Base-by-base conservation (phyloP, 2,797 vertebrate species). In the Paratrypauchen microcephalus region DNA sequence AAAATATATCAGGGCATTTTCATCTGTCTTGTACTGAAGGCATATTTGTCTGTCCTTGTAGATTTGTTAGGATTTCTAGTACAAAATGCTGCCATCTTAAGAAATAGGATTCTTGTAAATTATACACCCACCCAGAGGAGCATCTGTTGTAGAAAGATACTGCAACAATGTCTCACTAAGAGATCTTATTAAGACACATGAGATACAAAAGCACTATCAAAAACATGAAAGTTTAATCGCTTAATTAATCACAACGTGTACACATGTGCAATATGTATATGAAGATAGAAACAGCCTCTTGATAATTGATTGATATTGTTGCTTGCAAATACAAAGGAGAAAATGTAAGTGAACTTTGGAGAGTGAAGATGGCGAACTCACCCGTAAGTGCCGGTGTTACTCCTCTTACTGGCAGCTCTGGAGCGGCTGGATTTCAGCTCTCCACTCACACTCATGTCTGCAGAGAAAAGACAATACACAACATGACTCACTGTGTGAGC, bases 391-490 rank as follows among this genome's bases (percentile, higher is more conserved):
- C 88, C 87, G 73, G 83, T 92, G 89, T 88, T 89, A 74, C 91
- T 83, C 83, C 93, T 91, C 89, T 94, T 94, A 70, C 85, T 92
- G 5, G 86, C 84, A 76, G 87, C 88, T 87, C 90, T 92, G 81
- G 92, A 89, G 75, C 92, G 92, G 79, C 89, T 87, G 70, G 93
- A 90, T 85, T 94, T 94, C 87, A 94, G 82, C 78, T 94, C 93
- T 84, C 92, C 93, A 81, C 91, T 94, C 93, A 94, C 94, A 88
- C 83, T 94, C 87, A 86, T 92, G 88, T 94, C 93, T 94, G 91
- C 72, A 75, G 41, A 58, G 76, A 86, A 84, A 73, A 86, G 39
- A 12, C 21, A 63, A 24, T 47, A 18, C 13, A 23, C 32, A 61
- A 11, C 32, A 39, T 30, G 26, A 57, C 24, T 57, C 55, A 57